Conservation (phyloP, 1,140 invertebrate genomes). For the Andrena cerasifolii region DNA sequence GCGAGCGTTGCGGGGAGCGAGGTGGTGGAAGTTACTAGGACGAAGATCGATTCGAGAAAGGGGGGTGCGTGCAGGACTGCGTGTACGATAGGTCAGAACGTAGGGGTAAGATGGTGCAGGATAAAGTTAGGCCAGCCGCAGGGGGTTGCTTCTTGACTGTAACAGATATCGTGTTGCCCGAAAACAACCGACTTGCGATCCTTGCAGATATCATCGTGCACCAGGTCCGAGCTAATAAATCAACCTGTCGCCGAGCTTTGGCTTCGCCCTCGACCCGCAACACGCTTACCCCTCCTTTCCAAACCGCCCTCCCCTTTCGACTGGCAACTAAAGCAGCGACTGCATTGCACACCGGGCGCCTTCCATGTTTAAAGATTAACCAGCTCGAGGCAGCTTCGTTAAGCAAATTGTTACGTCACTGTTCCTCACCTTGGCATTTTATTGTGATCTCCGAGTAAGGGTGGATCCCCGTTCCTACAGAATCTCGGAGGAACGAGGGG, state of each 20-base stretch:
- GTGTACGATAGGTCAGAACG: slow-evolving; percentile 26
- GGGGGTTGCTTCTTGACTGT: background rate
- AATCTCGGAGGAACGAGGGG: no score
- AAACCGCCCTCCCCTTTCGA: background rate
- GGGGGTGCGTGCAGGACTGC: slow-evolving; percentile 16
- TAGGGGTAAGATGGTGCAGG: background rate
- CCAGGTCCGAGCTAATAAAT: slow-evolving; percentile 44
- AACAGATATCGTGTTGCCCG: slow-evolving; percentile 10
- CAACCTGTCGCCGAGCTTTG: slow-evolving; percentile 43
- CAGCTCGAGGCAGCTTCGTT: slow-evolving; percentile 17
- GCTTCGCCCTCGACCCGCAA: slow-evolving; percentile 37
- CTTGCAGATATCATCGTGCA: slow-evolving; percentile 47
- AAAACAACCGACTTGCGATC: slow-evolving; percentile 26
- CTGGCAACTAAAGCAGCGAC: background rate
- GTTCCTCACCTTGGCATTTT: background rate
- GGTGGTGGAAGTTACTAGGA: background rate
- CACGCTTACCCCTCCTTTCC: slow-evolving; percentile 1
- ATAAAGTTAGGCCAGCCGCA: background rate
- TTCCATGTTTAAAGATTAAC: slow-evolving; percentile 17
- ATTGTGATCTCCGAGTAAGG: background rate
- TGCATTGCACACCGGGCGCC: background rate
- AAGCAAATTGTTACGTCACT: slow-evolving; percentile 30
- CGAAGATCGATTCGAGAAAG: slow-evolving; percentile 10
- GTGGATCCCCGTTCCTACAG: no score
- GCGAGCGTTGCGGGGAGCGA: background rate